Percentiles rank a stretch among this genome's conserved stretches.
Evolutionary conservation across 2,888 invertebrate genomes (phyloP).

Genomic region (Hirtodrosophila cameraria): DNA sequence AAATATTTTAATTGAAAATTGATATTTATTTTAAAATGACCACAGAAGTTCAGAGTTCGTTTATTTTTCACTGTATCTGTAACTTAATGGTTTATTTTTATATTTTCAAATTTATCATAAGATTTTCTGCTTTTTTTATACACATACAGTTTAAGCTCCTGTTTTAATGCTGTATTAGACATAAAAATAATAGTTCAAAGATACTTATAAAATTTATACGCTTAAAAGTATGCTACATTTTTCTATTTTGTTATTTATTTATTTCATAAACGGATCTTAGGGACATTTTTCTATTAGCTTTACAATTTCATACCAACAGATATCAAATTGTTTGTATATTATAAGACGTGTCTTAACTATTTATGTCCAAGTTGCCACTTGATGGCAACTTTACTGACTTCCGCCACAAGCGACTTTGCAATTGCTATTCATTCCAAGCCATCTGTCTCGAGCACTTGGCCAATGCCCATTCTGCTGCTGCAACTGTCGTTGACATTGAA

Average conservation of each 20-base stretch:
- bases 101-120: too few relatives aligned
- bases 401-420: constrained; percentile 51
- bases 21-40: too few relatives aligned
- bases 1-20: too few relatives aligned
- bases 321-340: constrained; percentile 26
- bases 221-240: constrained; percentile 22
- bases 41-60: too few relatives aligned
- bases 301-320: constrained; percentile 8
- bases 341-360: constrained; percentile 44
- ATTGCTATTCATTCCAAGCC: constrained; percentile 28
- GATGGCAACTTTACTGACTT: constrained; percentile 51
- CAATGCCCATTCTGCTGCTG: constrained; percentile 4
- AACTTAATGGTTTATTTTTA: too few relatives aligned
- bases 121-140: too few relatives aligned
- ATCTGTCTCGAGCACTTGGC: constrained; percentile 7
- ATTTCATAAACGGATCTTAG: too few relatives aligned
- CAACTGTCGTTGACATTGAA: constrained; percentile 73
- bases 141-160: too few relatives aligned
- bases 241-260: too few relatives aligned
- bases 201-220: constrained; percentile 1
- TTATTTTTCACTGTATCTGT: too few relatives aligned
- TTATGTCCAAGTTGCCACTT: constrained; percentile 63
- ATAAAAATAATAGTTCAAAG: background rate
- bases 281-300: background rate
- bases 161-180: too few relatives aligned